Evolutionary conservation across 2,888 invertebrate species (phyloP).

Genomic region (Agrotis exclamationis): DNA sequence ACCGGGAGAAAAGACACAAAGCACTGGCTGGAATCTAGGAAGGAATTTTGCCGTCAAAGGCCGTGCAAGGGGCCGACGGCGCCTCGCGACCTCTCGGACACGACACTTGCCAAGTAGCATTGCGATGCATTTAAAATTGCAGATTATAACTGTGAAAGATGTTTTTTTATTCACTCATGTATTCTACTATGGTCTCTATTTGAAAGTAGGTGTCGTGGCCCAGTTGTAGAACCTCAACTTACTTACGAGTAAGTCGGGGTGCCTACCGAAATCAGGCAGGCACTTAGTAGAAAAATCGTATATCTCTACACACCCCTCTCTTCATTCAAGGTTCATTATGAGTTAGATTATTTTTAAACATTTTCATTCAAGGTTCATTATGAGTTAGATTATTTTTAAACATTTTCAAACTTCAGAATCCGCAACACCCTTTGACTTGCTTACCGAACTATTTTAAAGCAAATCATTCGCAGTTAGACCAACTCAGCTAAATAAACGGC

Average conservation of each 20-base stretch:
- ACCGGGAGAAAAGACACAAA: slow-evolving; percentile 75
- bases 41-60: slow-evolving; percentile 75
- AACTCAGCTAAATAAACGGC: slow-evolving; percentile 37
- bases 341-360: too few species aligned
- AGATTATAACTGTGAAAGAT: slow-evolving; percentile 14
- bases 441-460: slow-evolving; percentile 12
- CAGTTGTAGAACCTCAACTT: too few species aligned
- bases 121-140: slow-evolving; percentile 45
- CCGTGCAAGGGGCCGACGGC: slow-evolving; percentile 49
- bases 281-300: too few species aligned
- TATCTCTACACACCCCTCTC: too few species aligned
- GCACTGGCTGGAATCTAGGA: slow-evolving; percentile 71
- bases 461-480: slow-evolving; percentile 18
- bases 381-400: too few species aligned
- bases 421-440: slow-evolving; percentile 4
- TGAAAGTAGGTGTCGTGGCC: too few species aligned
- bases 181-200: background rate
- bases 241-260: too few species aligned
- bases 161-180: background rate
- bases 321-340: too few species aligned
- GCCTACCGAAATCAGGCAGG: too few species aligned
- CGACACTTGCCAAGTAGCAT: slow-evolving; percentile 30
- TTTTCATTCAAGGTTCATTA: too few species aligned
- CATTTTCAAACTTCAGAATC: background rate
- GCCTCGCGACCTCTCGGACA: slow-evolving; percentile 45